Percentiles rank a stretch among this genome's conserved stretches.
Conservation (phyloP, 2,888 invertebrate species). For the Conistra vaccinii region DNA sequence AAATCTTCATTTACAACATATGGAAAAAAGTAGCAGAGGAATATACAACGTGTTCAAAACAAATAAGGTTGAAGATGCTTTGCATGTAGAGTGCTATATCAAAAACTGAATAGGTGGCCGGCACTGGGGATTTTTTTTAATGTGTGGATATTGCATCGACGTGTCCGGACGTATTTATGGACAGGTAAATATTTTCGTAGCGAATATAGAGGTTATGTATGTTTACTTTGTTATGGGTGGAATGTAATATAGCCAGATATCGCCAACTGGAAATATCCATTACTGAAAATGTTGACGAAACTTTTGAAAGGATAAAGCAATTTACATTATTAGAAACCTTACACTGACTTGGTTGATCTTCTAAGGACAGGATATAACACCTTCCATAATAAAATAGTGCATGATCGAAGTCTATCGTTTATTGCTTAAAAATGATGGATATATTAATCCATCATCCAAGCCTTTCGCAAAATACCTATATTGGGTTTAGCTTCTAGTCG, state of each 20-base stretch:
- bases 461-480: not conserved
- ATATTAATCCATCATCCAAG: slow-evolving; percentile 1
- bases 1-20: slow-evolving; percentile 18
- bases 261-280: slow-evolving; percentile 11
- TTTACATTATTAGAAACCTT: not conserved
- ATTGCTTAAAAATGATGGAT: slow-evolving; percentile 32
- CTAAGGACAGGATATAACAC: not conserved
- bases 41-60: slow-evolving; percentile 37
- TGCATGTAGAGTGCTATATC: slow-evolving; percentile 63
- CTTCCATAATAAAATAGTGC: slow-evolving; percentile 3
- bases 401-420: not conserved
- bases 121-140: slow-evolving; percentile 81
- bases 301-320: not conserved
- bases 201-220: slow-evolving; percentile 48
- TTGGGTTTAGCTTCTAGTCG: not conserved
- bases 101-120: slow-evolving; percentile 77
- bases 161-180: slow-evolving; percentile 75
- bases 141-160: slow-evolving; percentile 82
- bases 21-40: slow-evolving; percentile 33
- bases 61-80: slow-evolving; percentile 55
- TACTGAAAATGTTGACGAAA: not conserved
- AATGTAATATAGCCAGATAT: slow-evolving; percentile 12
- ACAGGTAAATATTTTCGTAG: slow-evolving; percentile 79
- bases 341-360: not conserved
- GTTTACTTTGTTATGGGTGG: slow-evolving; percentile 24